Percentiles rank a stretch among this genome's conserved stretches.
Evolutionary conservation across 1,140 invertebrate genomes (phyloP).

Genomic region (Ditylenchus dipsaci): DNA sequence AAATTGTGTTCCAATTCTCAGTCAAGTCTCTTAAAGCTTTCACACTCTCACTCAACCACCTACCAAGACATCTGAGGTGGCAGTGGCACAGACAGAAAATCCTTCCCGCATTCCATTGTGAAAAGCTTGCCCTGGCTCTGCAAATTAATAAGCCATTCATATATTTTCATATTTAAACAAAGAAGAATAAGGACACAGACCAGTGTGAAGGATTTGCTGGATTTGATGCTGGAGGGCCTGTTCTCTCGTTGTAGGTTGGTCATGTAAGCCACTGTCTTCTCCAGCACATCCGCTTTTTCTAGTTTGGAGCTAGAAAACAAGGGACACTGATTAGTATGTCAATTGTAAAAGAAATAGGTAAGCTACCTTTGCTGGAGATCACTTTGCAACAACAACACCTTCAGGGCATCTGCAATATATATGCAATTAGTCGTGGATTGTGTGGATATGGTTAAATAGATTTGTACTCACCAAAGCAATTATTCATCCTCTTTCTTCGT

Average conservation of each 20-base stretch:
- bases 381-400: conserved; percentile 21
- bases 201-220: conserved; percentile 6
- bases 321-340: background rate
- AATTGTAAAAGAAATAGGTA: background rate
- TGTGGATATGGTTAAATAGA: no score
- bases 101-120: conserved; percentile 9
- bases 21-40: no score
- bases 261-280: conserved; percentile 31
- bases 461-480: conserved; percentile 9
- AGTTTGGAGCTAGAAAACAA: conserved; percentile 32
- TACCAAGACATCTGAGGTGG: conserved; percentile 6
- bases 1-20: no score
- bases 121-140: background rate
- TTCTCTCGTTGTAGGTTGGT: conserved; percentile 11
- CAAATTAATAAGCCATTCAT: background rate
- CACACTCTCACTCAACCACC: background rate
- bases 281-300: conserved; percentile 40
- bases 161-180: background rate
- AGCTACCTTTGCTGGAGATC: conserved; percentile 18
- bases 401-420: conserved; percentile 11
- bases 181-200: background rate
- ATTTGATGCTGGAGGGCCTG: conserved; percentile 6
- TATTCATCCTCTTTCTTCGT: conserved; percentile 31
- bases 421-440: no score
- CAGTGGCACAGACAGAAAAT: conserved; percentile 9